Percentiles rank a stretch among this genome's conserved stretches.
Conservation (phyloP, 1,140 invertebrate genomes). For the Galendromus occidentalis region DNA sequence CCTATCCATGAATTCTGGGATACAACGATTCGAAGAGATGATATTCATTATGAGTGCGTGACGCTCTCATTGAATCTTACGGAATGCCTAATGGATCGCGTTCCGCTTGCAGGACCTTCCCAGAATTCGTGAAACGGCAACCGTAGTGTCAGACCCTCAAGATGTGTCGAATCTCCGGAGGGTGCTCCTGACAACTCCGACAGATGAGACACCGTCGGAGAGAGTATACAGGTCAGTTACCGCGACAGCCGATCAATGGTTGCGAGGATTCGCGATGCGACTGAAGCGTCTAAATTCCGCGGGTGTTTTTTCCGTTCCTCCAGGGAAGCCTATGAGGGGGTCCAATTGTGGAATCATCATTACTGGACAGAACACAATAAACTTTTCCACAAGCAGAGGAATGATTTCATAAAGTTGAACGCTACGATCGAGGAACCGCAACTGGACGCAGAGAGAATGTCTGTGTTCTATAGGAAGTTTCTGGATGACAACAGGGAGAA, state of each 20-base stretch:
- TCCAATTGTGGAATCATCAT: background rate
- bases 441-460: background rate
- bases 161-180: background rate
- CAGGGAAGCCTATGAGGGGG: background rate
- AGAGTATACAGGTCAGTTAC: background rate
- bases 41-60: too few relatives aligned
- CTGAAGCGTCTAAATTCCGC: background rate
- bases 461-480: background rate
- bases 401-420: background rate
- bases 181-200: background rate
- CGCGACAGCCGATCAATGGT: background rate
- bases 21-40: too few relatives aligned
- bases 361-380: conserved; percentile 4
- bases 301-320: background rate
- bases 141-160: background rate
- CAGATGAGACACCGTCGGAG: background rate
- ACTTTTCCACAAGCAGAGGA: background rate
- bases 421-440: background rate
- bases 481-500: background rate
- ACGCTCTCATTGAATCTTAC: too few relatives aligned
- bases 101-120: conserved; percentile 7
- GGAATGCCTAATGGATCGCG: too few relatives aligned
- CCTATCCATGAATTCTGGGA: too few relatives aligned
- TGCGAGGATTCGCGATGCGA: background rate
- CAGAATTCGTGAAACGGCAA: background rate